Evolutionary conservation across 2,888 invertebrate genomes (phyloP), one percentile per base, ranked within the genome.

Genomic region (Leptura quadrifasciata): DNA sequence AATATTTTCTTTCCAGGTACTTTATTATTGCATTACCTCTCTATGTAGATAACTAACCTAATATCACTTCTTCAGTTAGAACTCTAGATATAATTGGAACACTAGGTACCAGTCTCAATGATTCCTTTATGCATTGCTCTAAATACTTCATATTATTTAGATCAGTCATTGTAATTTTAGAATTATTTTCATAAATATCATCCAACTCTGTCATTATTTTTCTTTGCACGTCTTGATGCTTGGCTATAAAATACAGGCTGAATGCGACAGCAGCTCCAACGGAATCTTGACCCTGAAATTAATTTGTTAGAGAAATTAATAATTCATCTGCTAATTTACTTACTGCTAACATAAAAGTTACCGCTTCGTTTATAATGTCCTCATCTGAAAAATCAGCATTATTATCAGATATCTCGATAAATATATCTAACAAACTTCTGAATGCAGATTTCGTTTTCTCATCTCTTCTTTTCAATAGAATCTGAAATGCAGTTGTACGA

Each of bases 101-200:
- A 80, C 93, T 93, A 0, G 94, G 94, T 80, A 92, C 93, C 10
- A 94, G 85, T 64, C 94, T 88, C 68, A 94, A 84, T 0, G 93
- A 90, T 85, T 94, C 94, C 85, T 94, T 94, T 64, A 94, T 93
- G 80, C 93, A 94, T 81, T 92, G 92, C 80, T 94, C 94, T 78
- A 94, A 89, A 83, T 94, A 94, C 74, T 91, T 90, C 92, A 94
- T 92, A 72, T 91, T 90, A 76, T 92, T 87, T n/a, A 94, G 87
- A 79, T 93, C 92, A 5, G 64, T 75, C 12, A 79, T 60, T 9
- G 67, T 71, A 3, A 90, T 91, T 0, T 91, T 90, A 0, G 90
- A 85, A 6, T 91, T 89, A 87, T 91, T 20, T 83, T 85, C 81
- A 72, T 91, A 90, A 77, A 91, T 91, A n/a, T 86, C 85, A 15